A percentile compares a stretch with the other conserved stretches of the same genome.
Evolutionary conservation across 1,140 invertebrate genomes (phyloP).

Genomic region (Zaprionus capensis): DNA sequence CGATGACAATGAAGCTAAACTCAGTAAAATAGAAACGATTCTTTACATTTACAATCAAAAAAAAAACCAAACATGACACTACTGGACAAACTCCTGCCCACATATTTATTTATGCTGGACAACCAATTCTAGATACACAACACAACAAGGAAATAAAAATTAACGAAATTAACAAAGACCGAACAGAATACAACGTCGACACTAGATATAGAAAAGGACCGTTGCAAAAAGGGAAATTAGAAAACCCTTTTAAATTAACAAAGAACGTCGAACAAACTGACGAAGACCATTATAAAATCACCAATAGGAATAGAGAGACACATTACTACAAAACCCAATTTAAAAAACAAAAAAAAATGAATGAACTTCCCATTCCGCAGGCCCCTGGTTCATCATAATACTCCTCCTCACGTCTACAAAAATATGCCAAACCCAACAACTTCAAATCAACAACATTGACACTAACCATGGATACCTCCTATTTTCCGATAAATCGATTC

Average conservation of each 20-base stretch:
- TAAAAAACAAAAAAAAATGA: conserved; percentile 10
- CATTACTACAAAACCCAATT: conserved; percentile 24
- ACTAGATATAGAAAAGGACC: conserved; percentile 15
- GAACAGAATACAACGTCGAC: conserved; percentile 1
- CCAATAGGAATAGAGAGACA: conserved; percentile 21
- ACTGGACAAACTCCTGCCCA: conserved; percentile 27
- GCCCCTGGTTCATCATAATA: background rate
- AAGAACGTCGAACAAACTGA: conserved; percentile 25
- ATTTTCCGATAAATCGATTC: background rate
- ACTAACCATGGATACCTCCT: conserved; percentile 11
- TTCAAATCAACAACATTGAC: conserved; percentile 9
- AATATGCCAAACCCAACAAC: background rate
- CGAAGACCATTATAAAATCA: conserved; percentile 30
- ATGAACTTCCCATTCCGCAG: background rate
- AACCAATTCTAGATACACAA: conserved; percentile 18
- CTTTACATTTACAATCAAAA: conserved; percentile 13
- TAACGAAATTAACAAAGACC: conserved; percentile 15
- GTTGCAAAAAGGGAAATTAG: conserved; percentile 14
- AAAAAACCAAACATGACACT: conserved; percentile 20
- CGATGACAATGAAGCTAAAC: background rate
- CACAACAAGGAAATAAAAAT: conserved; percentile 16
- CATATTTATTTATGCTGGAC: conserved; percentile 23
- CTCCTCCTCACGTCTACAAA: background rate
- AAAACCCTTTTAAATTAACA: conserved; percentile 8
- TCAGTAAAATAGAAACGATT: conserved; percentile 5